These are phyloP conservation scores for Leptothorax acervorum DNA, from an alignment of 2,888 invertebrate species.

Conservation along the genomic window DNA sequence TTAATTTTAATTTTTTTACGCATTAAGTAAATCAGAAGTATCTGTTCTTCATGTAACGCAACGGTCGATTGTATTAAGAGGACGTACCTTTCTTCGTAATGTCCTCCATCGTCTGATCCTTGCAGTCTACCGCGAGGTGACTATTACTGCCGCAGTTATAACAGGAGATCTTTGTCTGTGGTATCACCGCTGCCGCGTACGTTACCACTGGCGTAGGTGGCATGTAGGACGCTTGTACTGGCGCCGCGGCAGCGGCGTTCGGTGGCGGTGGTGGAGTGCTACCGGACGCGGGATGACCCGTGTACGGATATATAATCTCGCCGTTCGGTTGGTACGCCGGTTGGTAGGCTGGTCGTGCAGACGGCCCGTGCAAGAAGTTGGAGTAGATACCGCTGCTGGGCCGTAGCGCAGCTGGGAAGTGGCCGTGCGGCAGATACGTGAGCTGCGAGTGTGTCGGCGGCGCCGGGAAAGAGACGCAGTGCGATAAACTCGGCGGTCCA, in stretches of 20 bases:
- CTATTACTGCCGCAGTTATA: constrained; percentile 96
- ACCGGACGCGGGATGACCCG: constrained; percentile 81
- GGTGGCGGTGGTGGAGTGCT: constrained; percentile 80
- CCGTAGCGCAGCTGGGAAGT: constrained; percentile 82
- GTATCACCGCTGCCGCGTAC: constrained; percentile 86
- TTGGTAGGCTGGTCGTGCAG: constrained; percentile 83
- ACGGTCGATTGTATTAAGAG: constrained; percentile 33
- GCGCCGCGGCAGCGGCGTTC: constrained; percentile 78
- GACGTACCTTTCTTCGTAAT: constrained; percentile 88
- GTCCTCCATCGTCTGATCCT: constrained; percentile 96
- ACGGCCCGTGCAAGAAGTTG: constrained; percentile 82
- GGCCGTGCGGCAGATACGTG: constrained; percentile 82
- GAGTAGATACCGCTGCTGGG: constrained; percentile 82
- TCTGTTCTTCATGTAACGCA: background rate
- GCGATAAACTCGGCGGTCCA: constrained; percentile 80
- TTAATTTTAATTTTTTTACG: background rate
- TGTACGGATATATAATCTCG: constrained; percentile 85
- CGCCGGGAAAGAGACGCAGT: constrained; percentile 81
- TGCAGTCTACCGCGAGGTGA: constrained; percentile 95
- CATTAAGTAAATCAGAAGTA: background rate
- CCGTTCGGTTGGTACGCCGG: constrained; percentile 86
- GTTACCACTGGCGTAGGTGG: constrained; percentile 83
- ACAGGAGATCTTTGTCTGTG: constrained; percentile 91
- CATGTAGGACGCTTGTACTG: constrained; percentile 81
- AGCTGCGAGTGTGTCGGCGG: constrained; percentile 81